Evolutionary conservation across 2,797 vertebrate species (phyloP), one percentile per base, ranked within the genome.

Genomic region (Vipera ursinii): DNA sequence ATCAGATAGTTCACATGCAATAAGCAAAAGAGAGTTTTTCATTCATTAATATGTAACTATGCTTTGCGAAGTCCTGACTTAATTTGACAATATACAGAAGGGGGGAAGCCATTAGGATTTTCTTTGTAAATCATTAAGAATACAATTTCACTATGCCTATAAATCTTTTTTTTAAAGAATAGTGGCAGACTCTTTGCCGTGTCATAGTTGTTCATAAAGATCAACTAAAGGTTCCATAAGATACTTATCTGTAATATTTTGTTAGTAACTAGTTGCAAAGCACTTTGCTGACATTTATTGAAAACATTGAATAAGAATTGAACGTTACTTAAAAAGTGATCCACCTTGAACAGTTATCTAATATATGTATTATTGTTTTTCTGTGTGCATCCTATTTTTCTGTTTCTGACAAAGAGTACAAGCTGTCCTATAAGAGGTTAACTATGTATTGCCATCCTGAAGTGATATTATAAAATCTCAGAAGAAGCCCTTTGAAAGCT

Each of bases 131-230:
- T 89, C 91, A 89, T 92, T 32, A 82, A 86, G 55, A 86, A 86
- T 73, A 12, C 1, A 1, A n/a, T 4, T 3, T 28, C 14, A 0
- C 26, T 91, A 17, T 56, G 8, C 17, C n/a, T 38, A 0, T 17
- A 3, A 55, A 87, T 13, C 87, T 78, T 88, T 61, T 90, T 24
- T 4, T 38, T 20, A 3, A 93, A 93, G 87, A 48, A 51, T 86
- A 13, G 59, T 88, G 61, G 65, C 87, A 90, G 57, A 20, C 28
- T 53, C 3, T 13, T 78, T 78, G 20, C n/a, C 38, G 7, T 91
- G 82, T 61, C 59, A 90, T 93, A 53, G 0, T 90, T 90, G 82
- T 32, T 91, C 82, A 85, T 89, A 86, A 86, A 94, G 91, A 82
- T 60, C 73, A 73, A 0, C 88, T 38, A 95, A 94, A 93, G 55